A percentile compares a stretch with the other conserved stretches of the same genome.
These are phyloP conservation scores for Kryphioiulus occultus DNA, from an alignment of 2,888 invertebrate species.

Conservation along the genomic window DNA sequence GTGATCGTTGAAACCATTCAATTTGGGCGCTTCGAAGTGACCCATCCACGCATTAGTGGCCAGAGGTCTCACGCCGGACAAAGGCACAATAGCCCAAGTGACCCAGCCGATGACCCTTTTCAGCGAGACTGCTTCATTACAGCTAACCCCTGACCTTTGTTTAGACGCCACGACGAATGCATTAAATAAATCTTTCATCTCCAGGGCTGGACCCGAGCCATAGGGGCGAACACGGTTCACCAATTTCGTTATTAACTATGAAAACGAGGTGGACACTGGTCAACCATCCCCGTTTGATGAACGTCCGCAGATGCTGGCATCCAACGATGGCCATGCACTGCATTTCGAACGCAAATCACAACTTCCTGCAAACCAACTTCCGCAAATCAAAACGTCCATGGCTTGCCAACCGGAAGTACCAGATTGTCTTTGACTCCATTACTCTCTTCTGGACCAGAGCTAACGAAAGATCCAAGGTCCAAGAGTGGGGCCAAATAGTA, in stretches of 20 bases:
- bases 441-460: too few species aligned
- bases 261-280: conserved; percentile 30
- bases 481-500: too few species aligned
- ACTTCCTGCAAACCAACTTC: too few species aligned
- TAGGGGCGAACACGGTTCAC: conserved; percentile 20
- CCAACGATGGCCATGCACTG: neutral
- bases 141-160: conserved; percentile 49
- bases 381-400: too few species aligned
- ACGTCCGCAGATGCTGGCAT: neutral
- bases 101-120: conserved; percentile 41
- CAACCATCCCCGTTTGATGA: neutral
- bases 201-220: neutral
- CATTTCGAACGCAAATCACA: neutral
- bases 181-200: conserved; percentile 44
- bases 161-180: conserved; percentile 33
- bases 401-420: too few species aligned
- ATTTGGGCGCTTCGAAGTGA: conserved; percentile 11
- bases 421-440: too few species aligned
- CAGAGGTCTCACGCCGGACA: conserved; percentile 37
- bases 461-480: too few species aligned
- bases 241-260: conserved; percentile 26
- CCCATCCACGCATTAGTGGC: conserved; percentile 43
- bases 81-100: conserved; percentile 33
- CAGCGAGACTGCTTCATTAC: conserved; percentile 41
- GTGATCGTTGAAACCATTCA: conserved; percentile 24